Evolutionary conservation across 2,113 vertebrate species (phyloP), one percentile per base, ranked within the genome.

Genomic region (Corythornis vintsioides): DNA sequence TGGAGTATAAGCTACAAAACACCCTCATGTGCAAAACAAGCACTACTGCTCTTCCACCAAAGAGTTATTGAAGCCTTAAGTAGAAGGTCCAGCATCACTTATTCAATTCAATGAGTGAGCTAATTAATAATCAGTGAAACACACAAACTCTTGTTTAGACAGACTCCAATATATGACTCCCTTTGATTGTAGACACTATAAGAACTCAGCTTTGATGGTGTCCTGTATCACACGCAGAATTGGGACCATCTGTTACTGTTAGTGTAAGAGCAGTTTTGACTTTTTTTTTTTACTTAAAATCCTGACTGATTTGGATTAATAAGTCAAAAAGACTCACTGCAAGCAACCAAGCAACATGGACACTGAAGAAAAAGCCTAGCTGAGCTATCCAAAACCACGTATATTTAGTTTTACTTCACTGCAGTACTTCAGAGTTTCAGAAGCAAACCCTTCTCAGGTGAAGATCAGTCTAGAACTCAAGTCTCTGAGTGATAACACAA

Each of bases 321-420:
- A 56, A 26, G 16, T 53, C 24, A 43, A n/a, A 59, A 77, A 81
- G 67, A 18, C 28, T 57, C 31, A 24, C 33, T 57, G 18, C n/a
- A 60, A 83, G 29, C n/a, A 60, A 87, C 15, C 8, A 89, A 67
- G 18, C 5, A 9, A 64, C 25, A 15, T 0, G 3, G n/a, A 42
- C 11, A 26, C 0, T 24, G 48, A 24, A 1, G n/a, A 72, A 38
- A 43, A 19, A 15, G 1, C 0, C 13, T n/a, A n/a, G 13, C 50
- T 45, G 26, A 15, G 31, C 47, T 55, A 70, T 13, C 33, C 10
- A 26, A 43, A 59, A 17, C 3, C 3, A 13, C 25, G 11, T 35
- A 18, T 38, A 47, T 16, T 86, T 70, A 38, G 15, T 76, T 85
- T 55, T 47, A 76, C 8, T 72, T 85, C 4, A 29, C 25, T 48